Percentiles rank a stretch among this genome's conserved stretches.
These are phyloP conservation scores for Carollia perspicillata DNA, from an alignment of 2,113 vertebrate genomes.

Conservation along the genomic window DNA sequence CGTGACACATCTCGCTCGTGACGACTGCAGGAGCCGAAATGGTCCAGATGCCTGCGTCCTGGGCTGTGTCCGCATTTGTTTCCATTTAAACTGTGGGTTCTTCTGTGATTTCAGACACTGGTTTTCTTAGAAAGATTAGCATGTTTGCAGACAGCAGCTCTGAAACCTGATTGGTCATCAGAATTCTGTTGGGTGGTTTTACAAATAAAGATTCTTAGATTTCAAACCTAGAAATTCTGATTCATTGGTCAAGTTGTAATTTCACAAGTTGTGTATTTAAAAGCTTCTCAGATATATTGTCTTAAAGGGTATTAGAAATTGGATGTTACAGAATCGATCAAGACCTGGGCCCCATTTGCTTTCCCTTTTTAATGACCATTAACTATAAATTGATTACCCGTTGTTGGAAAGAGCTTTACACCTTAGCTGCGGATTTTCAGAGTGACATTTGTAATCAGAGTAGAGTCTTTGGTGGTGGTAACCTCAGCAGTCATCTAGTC, in stretches of 20 bases:
- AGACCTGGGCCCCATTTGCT: neutral
- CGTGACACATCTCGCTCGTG: neutral
- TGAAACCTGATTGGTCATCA: neutral
- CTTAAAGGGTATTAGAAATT: neutral
- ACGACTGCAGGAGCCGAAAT: neutral
- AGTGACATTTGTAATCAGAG: neutral
- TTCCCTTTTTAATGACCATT: neutral
- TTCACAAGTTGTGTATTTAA: neutral
- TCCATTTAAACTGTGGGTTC: neutral
- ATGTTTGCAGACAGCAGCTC: neutral
- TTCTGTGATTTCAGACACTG: neutral
- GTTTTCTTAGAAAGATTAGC: neutral
- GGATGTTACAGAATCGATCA: neutral
- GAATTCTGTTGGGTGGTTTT: neutral
- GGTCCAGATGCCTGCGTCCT: neutral
- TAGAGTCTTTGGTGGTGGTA: neutral
- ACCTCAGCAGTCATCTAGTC: neutral
- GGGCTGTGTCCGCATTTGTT: neutral
- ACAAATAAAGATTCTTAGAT: neutral
- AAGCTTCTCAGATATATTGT: neutral
- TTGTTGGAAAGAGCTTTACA: neutral
- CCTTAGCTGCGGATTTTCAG: neutral
- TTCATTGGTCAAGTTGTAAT: neutral
- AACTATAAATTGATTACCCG: neutral
- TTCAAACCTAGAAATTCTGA: constrained; percentile 35